These are phyloP conservation scores for Volucella bombylans DNA, from an alignment of 2,888 invertebrate genomes.

Conservation along the genomic window DNA sequence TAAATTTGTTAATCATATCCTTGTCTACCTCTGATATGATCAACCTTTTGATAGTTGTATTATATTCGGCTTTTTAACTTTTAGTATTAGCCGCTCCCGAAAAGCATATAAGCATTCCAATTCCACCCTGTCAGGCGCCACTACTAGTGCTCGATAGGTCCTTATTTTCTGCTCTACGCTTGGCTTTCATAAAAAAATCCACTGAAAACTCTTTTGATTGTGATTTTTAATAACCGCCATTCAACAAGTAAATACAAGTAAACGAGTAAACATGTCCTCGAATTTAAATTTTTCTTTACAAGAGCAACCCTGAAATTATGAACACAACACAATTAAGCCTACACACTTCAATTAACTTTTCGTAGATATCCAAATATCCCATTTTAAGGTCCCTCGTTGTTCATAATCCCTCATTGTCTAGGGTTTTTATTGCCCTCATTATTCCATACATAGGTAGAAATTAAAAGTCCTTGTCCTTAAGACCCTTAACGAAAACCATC, in stretches of 20 bases:
- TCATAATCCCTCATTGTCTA: too few relatives aligned
- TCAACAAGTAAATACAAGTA: conserved; percentile 13
- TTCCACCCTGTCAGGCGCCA: too few relatives aligned
- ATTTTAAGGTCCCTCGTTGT: conserved; percentile 41
- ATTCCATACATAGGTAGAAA: conserved; percentile 11
- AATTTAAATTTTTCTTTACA: conserved; percentile 6
- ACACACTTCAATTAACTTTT: conserved; percentile 48
- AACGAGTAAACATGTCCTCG: not conserved
- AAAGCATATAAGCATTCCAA: too few relatives aligned
- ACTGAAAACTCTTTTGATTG: too few relatives aligned
- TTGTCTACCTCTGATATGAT: too few relatives aligned
- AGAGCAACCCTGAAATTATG: conserved; percentile 38
- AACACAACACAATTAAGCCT: conserved; percentile 49
- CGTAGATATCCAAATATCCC: conserved; percentile 51
- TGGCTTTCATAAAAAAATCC: too few relatives aligned
- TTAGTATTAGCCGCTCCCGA: too few relatives aligned
- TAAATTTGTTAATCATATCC: too few relatives aligned
- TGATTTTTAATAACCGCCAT: conserved; percentile 5
- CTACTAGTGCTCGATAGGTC: too few relatives aligned
- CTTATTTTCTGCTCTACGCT: too few relatives aligned
- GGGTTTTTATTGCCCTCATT: conserved; percentile 48
- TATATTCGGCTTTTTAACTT: too few relatives aligned
- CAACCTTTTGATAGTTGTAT: too few relatives aligned
- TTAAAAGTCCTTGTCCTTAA: conserved; percentile 48
- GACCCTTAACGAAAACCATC: not conserved